Conservation (phyloP, 2,888 invertebrate genomes). For the Dynastes tityus region DNA sequence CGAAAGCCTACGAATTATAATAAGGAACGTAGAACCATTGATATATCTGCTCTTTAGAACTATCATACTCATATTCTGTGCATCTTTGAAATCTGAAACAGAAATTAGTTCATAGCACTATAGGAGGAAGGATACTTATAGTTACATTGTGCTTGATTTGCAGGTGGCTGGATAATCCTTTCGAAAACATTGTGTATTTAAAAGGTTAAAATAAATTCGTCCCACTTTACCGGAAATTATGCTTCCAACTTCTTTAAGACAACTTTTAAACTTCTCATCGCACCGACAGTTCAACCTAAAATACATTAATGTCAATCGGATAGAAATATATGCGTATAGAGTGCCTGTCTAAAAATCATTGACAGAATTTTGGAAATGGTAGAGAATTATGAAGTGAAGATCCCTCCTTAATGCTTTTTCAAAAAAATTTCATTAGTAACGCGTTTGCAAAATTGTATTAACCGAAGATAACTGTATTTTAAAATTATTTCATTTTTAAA, state of each 20-base stretch:
- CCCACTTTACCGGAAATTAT: slow-evolving; percentile 68
- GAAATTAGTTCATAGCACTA: background rate
- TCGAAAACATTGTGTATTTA: slow-evolving; percentile 76
- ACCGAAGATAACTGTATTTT: no score
- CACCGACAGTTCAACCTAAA: slow-evolving; percentile 74
- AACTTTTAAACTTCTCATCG: slow-evolving; percentile 73
- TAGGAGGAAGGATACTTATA: slow-evolving; percentile 57
- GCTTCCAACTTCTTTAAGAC: slow-evolving; percentile 60
- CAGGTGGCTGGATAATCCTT: slow-evolving; percentile 75
- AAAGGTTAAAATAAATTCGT: slow-evolving; percentile 73
- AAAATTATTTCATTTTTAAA: no score
- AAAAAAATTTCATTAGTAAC: no score
- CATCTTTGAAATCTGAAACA: slow-evolving; percentile 65
- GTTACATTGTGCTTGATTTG: slow-evolving; percentile 70
- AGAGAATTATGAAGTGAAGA: no score
- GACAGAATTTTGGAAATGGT: no score
- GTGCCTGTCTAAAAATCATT: no score
- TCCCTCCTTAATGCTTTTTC: no score
- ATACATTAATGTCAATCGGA: background rate
- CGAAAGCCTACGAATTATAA: no score
- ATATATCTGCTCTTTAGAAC: slow-evolving; percentile 65
- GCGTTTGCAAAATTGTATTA: no score
- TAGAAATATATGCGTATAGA: no score
- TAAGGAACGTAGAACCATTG: slow-evolving; percentile 76
- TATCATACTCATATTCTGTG: slow-evolving; percentile 71